A percentile compares a stretch with the other conserved stretches of the same genome.
These are phyloP conservation scores for Trogon melanurus DNA, from an alignment of 2,113 vertebrate genomes.

Conservation along the genomic window DNA sequence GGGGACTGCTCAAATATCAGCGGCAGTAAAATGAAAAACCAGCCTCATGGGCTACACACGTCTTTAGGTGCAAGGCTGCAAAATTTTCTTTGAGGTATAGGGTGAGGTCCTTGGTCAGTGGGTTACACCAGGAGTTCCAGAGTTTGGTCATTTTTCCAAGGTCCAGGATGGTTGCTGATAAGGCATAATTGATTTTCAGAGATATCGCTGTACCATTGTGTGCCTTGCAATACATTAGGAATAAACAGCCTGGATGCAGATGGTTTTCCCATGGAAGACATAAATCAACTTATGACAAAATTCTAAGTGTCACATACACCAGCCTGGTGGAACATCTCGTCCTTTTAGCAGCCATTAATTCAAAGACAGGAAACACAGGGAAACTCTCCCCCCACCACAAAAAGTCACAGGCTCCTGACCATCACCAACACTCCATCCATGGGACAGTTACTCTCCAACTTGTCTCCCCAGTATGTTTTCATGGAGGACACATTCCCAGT, in stretches of 20 bases:
- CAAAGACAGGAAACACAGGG: not conserved
- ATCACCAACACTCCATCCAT: not conserved
- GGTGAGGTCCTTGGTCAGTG: not conserved
- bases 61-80: not conserved
- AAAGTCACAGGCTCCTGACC: not conserved
- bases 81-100: not conserved
- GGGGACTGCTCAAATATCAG: not conserved
- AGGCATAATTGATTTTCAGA: not conserved
- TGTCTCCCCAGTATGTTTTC: not conserved
- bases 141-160: not conserved
- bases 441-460: not conserved
- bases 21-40: not conserved
- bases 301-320: not conserved
- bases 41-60: not conserved
- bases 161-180: not conserved
- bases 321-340: not conserved
- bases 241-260: not conserved
- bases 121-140: not conserved
- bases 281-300: not conserved
- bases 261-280: not conserved
- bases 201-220: not conserved
- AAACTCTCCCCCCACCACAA: rapidly evolving
- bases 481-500: rapidly evolving
- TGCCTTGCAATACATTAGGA: not conserved
- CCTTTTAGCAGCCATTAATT: not conserved